phyloP scores from a whole-genome alignment of 2,797 vertebrate species.

The Eurystomus glaucurus region DNA sequence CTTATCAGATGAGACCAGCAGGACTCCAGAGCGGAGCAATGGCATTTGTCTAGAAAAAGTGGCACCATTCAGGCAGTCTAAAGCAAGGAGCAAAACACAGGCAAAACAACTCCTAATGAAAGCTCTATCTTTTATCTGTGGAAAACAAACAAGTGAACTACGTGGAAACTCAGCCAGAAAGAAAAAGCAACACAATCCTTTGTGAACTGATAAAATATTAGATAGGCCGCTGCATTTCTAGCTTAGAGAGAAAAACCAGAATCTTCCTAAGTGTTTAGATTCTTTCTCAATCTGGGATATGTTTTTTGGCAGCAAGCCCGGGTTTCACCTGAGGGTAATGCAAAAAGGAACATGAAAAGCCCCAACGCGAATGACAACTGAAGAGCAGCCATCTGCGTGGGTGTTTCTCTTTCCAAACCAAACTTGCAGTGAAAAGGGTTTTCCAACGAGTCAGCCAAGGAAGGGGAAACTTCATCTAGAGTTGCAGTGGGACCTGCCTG shows the following conservation, averaged over 20 bases:
- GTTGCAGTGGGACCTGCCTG: neutral
- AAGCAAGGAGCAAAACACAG: neutral
- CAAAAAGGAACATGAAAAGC: constrained; percentile 9
- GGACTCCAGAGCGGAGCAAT: neutral
- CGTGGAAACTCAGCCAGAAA: neutral
- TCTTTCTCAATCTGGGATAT: neutral
- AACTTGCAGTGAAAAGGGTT: constrained; percentile 10
- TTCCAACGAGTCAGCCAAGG: constrained; percentile 19
- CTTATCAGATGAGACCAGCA: neutral
- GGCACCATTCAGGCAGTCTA: neutral
- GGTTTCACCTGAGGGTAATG: constrained; percentile 31
- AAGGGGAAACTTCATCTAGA: constrained; percentile 27
- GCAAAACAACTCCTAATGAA: neutral
- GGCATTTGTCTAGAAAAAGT: neutral
- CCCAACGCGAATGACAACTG: neutral
- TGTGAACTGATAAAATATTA: neutral
- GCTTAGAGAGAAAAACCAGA: neutral
- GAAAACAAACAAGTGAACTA: constrained; percentile 2
- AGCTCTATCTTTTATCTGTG: neutral
- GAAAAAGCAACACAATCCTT: neutral
- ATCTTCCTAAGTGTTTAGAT: neutral
- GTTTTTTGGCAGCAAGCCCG: neutral
- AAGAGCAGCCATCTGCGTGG: constrained; percentile 41
- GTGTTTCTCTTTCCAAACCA: constrained; percentile 39
- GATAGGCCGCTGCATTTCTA: neutral